A percentile compares a stretch with the other conserved stretches of the same genome.
These are phyloP conservation scores for Tragelaphus strepsiceros DNA, from an alignment of 2,113 vertebrate species.

Conservation along the genomic window DNA sequence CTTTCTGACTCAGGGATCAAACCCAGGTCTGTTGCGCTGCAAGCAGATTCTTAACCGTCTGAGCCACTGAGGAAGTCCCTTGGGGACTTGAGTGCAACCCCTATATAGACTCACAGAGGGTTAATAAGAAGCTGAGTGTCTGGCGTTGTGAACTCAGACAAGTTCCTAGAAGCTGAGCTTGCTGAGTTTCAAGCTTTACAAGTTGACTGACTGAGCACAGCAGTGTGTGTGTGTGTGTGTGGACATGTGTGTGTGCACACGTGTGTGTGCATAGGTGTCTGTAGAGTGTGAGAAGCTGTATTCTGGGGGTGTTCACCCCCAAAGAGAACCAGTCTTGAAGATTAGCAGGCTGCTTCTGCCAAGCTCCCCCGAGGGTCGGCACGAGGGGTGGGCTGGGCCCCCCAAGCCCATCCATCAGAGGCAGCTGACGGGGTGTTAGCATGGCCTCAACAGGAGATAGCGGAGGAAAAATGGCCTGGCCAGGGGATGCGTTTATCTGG, in stretches of 20 bases:
- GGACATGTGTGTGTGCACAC: rapidly evolving
- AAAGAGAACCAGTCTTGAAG: neutral
- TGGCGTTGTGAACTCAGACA: neutral
- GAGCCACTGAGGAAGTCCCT: neutral
- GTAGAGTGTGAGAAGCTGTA: neutral
- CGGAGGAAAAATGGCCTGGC: neutral
- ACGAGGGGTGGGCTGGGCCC: rapidly evolving
- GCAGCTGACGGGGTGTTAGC: neutral
- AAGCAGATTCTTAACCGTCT: neutral
- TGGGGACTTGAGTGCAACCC: neutral
- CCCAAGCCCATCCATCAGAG: neutral
- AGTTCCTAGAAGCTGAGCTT: neutral
- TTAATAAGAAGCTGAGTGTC: neutral
- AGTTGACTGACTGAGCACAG: neutral
- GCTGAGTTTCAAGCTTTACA: neutral
- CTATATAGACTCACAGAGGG: rapidly evolving
- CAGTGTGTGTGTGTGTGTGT: neutral
- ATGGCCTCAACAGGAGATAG: slow-evolving; percentile 22
- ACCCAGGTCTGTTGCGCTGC: neutral
- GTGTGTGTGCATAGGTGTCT: rapidly evolving
- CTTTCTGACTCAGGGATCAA: neutral
- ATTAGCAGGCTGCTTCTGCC: neutral
- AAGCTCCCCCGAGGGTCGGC: neutral
- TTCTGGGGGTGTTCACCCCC: neutral
- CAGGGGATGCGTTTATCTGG: slow-evolving; percentile 13